These are phyloP conservation scores for Drosophila azteca DNA, from an alignment of 1,140 invertebrate species.

Conservation along the genomic window DNA sequence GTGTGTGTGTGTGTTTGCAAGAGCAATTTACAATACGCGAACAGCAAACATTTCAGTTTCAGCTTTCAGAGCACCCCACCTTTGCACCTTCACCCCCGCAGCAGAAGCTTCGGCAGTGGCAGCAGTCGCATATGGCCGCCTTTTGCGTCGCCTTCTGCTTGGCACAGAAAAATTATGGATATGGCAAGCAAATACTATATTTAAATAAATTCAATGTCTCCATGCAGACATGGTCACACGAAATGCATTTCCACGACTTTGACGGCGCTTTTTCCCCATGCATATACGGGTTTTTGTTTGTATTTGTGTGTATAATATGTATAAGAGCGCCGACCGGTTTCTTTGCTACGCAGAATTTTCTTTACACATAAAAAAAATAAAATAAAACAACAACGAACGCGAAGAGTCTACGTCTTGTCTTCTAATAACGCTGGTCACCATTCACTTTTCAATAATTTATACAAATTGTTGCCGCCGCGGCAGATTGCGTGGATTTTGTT, in stretches of 20 bases:
- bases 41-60: conserved; percentile 48
- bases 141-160: conserved; percentile 24
- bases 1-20: conserved; percentile 54
- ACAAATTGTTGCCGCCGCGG: background rate
- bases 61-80: conserved; percentile 52
- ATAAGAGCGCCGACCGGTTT: conserved; percentile 67
- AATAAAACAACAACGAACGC: conserved; percentile 2
- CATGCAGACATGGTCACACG: conserved; percentile 15
- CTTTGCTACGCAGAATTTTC: conserved; percentile 74
- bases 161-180: conserved; percentile 40
- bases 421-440: conserved; percentile 27
- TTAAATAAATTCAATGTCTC: conserved; percentile 1
- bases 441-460: conserved; percentile 9
- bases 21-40: conserved; percentile 69
- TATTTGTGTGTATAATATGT: conserved; percentile 55
- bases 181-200: conserved; percentile 31
- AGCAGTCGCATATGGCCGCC: conserved; percentile 63
- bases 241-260: conserved; percentile 29
- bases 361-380: conserved; percentile 11
- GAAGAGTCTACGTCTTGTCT: background rate
- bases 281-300: conserved; percentile 49
- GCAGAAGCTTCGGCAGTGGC: conserved; percentile 18
- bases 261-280: conserved; percentile 55
- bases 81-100: conserved; percentile 47
- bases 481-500: background rate